Base-by-base conservation (phyloP, 2,113 vertebrate genomes). In the Anhinga anhinga region DNA sequence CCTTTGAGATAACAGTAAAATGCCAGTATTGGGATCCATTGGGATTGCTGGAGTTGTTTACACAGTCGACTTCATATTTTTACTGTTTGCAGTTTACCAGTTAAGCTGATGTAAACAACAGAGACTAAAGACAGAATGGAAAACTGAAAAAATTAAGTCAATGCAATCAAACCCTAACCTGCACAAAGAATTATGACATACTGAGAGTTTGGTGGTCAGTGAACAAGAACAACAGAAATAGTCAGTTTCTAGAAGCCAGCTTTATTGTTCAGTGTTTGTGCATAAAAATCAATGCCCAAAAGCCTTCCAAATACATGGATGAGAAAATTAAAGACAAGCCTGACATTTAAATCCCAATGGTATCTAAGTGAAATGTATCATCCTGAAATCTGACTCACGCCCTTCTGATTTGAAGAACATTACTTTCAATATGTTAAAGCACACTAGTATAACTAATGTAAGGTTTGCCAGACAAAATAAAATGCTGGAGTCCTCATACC, bases 301-400 rank as follows among this genome's bases (percentile, higher is more conserved):
- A 96, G 38, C 59, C 45, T 94, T 95, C 82, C 80, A 93, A 95
- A 95, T 86, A 94, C 13, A 91, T 49, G 74, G 83, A 77, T 95
- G 79, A 83, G 91, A 93, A 96, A 83, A 95, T 90, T 45, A 93
- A 96, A 97, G 85, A 83, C 73, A 91, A 97, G 59, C 69, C 65
- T 97, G 95, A 91, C 96, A 95, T 96, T 97, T 96, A 93, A 98
- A 87, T 91, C 84, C 81, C 77, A 77, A 18, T n/a, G 45, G 82
- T 67, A 79, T 67, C n/a, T 77, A 86, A 92, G 61, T 70, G 78
- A 96, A 97, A 95, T 58, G 45, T 45, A 94, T 78, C 70, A 91
- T 78, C 52, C 84, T 80, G 94, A 91, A 94, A 91, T 71, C 77
- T 96, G 90, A 89, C 81, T 96, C 91, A 82, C 14, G 27, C 58